Base-by-base conservation (phyloP, 2,113 vertebrate species). In the Melanostigma gelatinosum region DNA sequence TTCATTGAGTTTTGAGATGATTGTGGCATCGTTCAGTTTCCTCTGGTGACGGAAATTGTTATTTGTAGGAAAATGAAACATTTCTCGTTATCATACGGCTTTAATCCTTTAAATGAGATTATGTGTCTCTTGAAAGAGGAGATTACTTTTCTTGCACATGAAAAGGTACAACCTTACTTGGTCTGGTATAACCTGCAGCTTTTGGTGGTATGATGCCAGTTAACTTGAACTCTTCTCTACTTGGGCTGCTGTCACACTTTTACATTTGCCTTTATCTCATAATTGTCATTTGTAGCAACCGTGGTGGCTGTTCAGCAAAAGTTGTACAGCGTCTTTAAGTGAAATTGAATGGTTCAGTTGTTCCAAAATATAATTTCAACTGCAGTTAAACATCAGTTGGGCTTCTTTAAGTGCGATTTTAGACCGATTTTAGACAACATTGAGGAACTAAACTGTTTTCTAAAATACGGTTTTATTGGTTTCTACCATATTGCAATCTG, bases 1-100 rank as follows among this genome's bases (percentile, higher is more conserved):
- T 65, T 84, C 64, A 67, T 42, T 78, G 71, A 74, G n/a, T 50
- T 62, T 22, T 54, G 54, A 75, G 72, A 62, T 79, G 54, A 81
- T 76, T 44, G 48, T 46, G 24, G 62, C 54, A 29, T 83, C 54
- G 71, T 36, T 76, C 15, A 27, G 52, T 75, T 75, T 65, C 29
- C 34, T 72, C 54, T 42, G 1, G 50, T 62, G 82, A 66, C 40
- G 42, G 7, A 36, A 42, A 27, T 72, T 76, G 72, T 71, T 58
- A 48, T n/a, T 79, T 79, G 20, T 13, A 50, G 55, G 61, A 60
- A 70, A 79, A 44, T 55, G 16, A 71, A 70, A 71, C 44, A 48
- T 22, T 44, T 34, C 63, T 77, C 50, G 52, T 12, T 54, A 34
- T 27, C 38, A 24, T 15, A 12, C 22, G n/a, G 55, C 8, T 71